Base-by-base conservation (phyloP, 1,140 invertebrate species). In the Cydia splendana region DNA sequence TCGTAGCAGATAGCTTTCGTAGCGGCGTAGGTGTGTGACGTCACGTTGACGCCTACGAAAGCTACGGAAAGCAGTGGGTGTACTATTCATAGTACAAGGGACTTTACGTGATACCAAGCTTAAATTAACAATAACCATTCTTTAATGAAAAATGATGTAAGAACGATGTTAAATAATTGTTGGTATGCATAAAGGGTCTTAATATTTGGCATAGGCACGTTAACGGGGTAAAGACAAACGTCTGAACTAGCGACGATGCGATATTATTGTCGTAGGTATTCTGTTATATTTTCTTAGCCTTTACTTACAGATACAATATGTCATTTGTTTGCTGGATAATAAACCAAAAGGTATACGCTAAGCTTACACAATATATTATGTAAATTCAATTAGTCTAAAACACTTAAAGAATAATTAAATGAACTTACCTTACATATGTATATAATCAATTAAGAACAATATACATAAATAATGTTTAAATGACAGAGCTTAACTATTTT, bases 11-110 rank as follows among this genome's bases (percentile, higher is more conserved):
- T 71, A 71, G 67, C 67, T 71, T 71, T 69, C 84, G 85, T 87
- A 87, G 85, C 83, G 42, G 51, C 84, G 86, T 88, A 88, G 86
- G 80, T 80, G 79, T 48, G 71, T 87, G 85, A 85, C 84, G 86
- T 87, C 84, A 82, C 76, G 81, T 71, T 65, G 75, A 73, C 84
- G 85, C 85, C 87, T 90, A 90, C 87, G 86, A 78, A 18, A 53
- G 84, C 86, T 88, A 87, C 86, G 80, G 38, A 57, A 57, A 24
- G 7, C 57, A 42, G 67, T 71, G 18, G 67, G 67, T 71, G 67
- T 71, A 71, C n/a, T 71, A 20, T 34, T 69, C 28, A 34, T 69
- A 69, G 65, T 67, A 34, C 65, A 38, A n/a, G 30, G 65, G 57
- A 4, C 4, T n/a, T 62, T 62, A 24, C 57, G 57, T 9, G 57